Evolutionary conservation across 2,797 vertebrate species (phyloP).

Genomic region (Cynodonichthys magdalenae): DNA sequence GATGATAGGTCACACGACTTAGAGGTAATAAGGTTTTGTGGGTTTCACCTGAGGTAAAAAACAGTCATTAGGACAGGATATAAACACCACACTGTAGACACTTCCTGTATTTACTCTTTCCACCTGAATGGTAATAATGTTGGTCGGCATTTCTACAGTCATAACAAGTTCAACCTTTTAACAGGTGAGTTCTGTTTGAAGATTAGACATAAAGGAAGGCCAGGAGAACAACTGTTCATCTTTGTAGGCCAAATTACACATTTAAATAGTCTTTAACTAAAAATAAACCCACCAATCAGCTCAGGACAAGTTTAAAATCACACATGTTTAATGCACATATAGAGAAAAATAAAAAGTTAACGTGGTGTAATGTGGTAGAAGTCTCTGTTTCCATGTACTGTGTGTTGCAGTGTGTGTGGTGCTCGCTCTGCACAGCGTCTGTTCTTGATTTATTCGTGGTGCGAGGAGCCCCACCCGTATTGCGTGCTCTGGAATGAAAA

Average conservation of each 20-base stretch:
- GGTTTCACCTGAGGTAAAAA: background rate
- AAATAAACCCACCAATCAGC: background rate
- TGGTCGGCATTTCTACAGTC: background rate
- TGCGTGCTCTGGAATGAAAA: background rate
- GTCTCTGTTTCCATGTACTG: too few relatives aligned
- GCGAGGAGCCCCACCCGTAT: background rate
- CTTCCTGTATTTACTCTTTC: background rate
- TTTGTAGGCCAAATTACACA: background rate
- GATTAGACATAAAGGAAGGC: background rate
- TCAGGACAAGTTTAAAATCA: background rate
- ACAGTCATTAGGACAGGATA: background rate
- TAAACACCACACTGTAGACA: background rate
- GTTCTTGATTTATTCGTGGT: background rate
- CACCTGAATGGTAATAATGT: background rate
- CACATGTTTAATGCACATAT: background rate
- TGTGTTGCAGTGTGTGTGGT: too few relatives aligned
- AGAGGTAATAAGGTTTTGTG: background rate
- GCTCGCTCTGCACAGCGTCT: background rate
- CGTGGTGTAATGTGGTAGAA: too few relatives aligned
- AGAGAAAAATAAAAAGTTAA: background rate
- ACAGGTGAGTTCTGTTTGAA: background rate
- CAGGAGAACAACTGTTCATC: background rate
- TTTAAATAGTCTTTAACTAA: too few relatives aligned
- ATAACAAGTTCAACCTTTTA: constrained; percentile 2
- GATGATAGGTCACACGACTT: too few relatives aligned